Percentiles rank a stretch among this genome's conserved stretches.
Conservation (phyloP, 2,888 invertebrate species). For the Aphrophora alni region DNA sequence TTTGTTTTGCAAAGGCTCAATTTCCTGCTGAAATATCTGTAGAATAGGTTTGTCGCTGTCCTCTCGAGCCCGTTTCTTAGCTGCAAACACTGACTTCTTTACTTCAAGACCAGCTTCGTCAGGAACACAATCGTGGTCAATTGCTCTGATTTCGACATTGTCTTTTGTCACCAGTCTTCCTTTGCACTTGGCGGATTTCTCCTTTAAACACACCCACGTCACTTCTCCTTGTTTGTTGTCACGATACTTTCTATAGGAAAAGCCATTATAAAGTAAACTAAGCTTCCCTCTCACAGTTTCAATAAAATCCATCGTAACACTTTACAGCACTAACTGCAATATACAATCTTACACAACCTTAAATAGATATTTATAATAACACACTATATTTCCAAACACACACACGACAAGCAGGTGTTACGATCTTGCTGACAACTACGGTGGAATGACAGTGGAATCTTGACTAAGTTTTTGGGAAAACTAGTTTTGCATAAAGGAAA, state of each 20-base stretch:
- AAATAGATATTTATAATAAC: too few relatives aligned
- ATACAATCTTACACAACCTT: too few relatives aligned
- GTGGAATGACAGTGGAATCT: too few relatives aligned
- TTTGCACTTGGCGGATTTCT: background rate
- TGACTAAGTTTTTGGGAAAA: too few relatives aligned
- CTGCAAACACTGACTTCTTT: background rate
- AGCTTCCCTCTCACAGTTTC: background rate
- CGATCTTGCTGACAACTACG: too few relatives aligned
- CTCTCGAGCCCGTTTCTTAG: slow-evolving; percentile 2
- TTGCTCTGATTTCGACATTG: background rate
- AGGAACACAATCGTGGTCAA: background rate
- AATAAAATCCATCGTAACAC: background rate
- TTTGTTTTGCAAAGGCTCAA: background rate
- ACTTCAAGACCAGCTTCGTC: background rate
- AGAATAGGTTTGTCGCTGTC: background rate
- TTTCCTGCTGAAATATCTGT: background rate
- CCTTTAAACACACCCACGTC: background rate
- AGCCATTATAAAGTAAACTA: background rate
- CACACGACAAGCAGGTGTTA: too few relatives aligned
- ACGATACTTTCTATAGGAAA: background rate
- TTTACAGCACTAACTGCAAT: too few relatives aligned
- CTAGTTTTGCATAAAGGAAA: too few relatives aligned
- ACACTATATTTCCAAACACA: too few relatives aligned
- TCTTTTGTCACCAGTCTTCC: background rate
- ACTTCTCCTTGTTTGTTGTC: background rate